A percentile compares a stretch with the other conserved stretches of the same genome.
These are phyloP conservation scores for Bergia puertoricense DNA, from an alignment of 92 coral and sea anemone species.

Conservation along the genomic window DNA sequence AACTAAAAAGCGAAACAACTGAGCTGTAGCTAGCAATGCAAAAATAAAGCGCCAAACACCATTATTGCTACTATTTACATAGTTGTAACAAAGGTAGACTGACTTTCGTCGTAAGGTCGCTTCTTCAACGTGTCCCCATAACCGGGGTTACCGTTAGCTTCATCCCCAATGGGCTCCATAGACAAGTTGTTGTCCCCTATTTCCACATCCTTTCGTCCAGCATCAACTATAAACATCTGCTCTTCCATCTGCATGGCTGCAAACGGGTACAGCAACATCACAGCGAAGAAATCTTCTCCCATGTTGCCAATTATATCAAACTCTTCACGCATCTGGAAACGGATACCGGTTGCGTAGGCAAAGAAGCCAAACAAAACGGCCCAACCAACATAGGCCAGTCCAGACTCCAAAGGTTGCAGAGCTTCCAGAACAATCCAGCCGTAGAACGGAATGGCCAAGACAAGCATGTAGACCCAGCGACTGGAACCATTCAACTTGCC, in stretches of 20 bases:
- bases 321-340: conserved; percentile 70
- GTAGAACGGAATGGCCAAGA: conserved; percentile 74
- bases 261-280: conserved; percentile 78
- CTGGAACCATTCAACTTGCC: conserved; percentile 53
- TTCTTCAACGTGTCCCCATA: too few species aligned
- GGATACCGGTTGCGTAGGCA: conserved; percentile 67
- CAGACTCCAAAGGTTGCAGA: conserved; percentile 62
- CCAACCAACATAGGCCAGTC: conserved; percentile 86
- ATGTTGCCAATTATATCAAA: conserved; percentile 79
- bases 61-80: too few species aligned
- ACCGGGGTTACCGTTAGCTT: too few species aligned
- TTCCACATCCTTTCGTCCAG: background rate
- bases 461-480: conserved; percentile 52
- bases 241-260: conserved; percentile 86
- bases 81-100: too few species aligned
- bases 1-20: too few species aligned
- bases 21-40: too few species aligned
- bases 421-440: conserved; percentile 71
- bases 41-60: too few species aligned
- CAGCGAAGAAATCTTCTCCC: conserved; percentile 81
- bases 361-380: conserved; percentile 78
- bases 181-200: background rate
- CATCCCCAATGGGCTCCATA: background rate
- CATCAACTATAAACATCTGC: conserved; percentile 50
- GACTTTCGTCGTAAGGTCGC: too few species aligned